Base-by-base conservation (phyloP, 2,113 vertebrate genomes). In the Chloebia gouldiae region DNA sequence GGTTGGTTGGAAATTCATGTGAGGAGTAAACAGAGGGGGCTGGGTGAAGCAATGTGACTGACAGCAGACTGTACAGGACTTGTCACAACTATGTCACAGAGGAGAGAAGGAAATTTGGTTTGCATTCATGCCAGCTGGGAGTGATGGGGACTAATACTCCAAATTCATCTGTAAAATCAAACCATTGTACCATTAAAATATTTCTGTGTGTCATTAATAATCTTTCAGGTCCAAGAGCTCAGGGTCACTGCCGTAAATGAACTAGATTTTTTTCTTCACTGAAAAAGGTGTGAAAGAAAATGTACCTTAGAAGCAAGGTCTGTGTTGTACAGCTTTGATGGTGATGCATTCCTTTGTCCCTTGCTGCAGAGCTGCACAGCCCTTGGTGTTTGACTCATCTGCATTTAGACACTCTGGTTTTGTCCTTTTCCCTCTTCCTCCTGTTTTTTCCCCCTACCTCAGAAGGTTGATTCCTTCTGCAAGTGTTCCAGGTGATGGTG, bases 161-260 rank as follows among this genome's bases (percentile, higher is more conserved):
- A 72, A 39, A 88, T 60, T 71, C 3, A 37, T 53, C 44, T 71
- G 78, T 75, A 37, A 92, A 91, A 65, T 69, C 39, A 49, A 82
- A 21, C 40, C 0, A 0, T 12, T 59, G 33, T 28, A 21, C 78
- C 30, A 23, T 54, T 24, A 39, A 69, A 63, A 66, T 27, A 6
- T 56, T 66, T 23, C 16, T 44, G 8, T 47, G 2, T n/a, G 5
- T 47, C 21, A 20, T 68, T n/a, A 49, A 45, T 81, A 84, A 25
- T 78, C 14, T 63, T 71, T 31, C 33, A 45, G 2, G 79, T 93
- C 13, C 21, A 42, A 40, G 76, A 77, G 22, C 53, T 92, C 39
- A 72, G 45, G 10, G 49, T 73, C 14, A 17, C 0, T 7, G n/a
- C 28, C 12, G 12, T 61, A 64, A 80, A 69, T 53, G 21, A 86